phyloP scores from a whole-genome alignment of 2,797 vertebrate genomes.

The Urocyon cinereoargenteus region DNA sequence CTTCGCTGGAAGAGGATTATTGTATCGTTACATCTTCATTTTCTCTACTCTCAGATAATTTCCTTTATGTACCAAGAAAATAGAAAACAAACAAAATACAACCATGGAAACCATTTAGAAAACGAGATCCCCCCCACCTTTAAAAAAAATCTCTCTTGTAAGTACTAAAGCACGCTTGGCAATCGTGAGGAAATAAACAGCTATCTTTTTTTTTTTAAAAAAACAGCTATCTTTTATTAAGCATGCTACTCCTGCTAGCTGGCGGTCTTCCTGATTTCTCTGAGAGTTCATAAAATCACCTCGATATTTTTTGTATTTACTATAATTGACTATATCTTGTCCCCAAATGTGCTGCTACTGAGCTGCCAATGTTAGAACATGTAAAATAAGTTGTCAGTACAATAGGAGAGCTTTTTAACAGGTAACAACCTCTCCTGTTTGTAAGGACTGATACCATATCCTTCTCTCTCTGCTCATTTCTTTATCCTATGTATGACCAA shows the following conservation, averaged over 20 bases:
- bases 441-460: neutral
- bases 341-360: neutral
- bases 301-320: neutral
- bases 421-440: neutral
- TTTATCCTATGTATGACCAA: neutral
- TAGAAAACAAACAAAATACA: constrained; percentile 65
- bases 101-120: constrained; percentile 58
- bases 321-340: neutral
- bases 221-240: neutral
- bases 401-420: neutral
- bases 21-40: constrained; percentile 72
- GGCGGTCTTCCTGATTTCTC: neutral
- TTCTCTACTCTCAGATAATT: constrained; percentile 67
- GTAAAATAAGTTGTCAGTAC: neutral
- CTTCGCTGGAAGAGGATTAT: constrained; percentile 60
- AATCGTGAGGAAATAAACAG: constrained; percentile 3
- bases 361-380: neutral
- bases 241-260: neutral
- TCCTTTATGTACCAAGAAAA: constrained; percentile 60
- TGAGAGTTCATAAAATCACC: neutral
- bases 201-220: too few species aligned
- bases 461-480: neutral
- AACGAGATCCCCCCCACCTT: neutral
- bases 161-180: neutral
- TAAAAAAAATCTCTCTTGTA: neutral